Base-by-base conservation (phyloP, 2,113 vertebrate species). In the Tamias sibiricus region DNA sequence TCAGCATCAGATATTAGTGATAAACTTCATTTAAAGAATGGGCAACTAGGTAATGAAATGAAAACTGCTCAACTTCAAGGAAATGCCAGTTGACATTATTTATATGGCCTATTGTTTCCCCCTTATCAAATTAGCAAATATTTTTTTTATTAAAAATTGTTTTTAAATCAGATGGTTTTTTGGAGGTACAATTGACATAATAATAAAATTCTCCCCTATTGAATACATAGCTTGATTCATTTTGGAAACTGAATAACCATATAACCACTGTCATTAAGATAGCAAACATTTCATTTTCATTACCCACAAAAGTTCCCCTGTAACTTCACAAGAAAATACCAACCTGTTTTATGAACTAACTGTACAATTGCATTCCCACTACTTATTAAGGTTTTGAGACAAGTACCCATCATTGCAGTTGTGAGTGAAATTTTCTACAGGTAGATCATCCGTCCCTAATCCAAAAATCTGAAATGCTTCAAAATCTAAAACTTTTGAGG, bases 21-120 rank as follows among this genome's bases (percentile, higher is more conserved):
- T 93, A 74, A 90, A 68, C 17, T 74, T 90, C 24, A 62, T 47
- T 93, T 84, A 93, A 84, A 77, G 54, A 90, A n/a, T 72, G 72
- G 20, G 40, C 32, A 14, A 75, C 16, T 72, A 87, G 40, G 30
- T 85, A 86, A n/a, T 77, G 62, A 92, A 35, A 77, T 17, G 22
- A 72, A 71, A 84, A 84, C 52, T 44, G n/a, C 62, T 52, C 79
- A 74, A 17, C n/a, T 26, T 47, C 32, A 71, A 89, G n/a, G 26
- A 79, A 93, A 85, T 57, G 20, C 69, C 13, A n/a, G 30, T 72
- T 44, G 35, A n/a, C 30, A 64, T 76, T 59, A 74, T 30, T 47
- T 26, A 1, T 57, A n/a, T 88, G 13, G 26, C 74, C 22, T 40
- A 20, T 81, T 30, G 19, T 59, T 95, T 87, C 75, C 26, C 35